phyloP scores from a whole-genome alignment of 2,113 vertebrate species.

The Apodemus sylvaticus region DNA sequence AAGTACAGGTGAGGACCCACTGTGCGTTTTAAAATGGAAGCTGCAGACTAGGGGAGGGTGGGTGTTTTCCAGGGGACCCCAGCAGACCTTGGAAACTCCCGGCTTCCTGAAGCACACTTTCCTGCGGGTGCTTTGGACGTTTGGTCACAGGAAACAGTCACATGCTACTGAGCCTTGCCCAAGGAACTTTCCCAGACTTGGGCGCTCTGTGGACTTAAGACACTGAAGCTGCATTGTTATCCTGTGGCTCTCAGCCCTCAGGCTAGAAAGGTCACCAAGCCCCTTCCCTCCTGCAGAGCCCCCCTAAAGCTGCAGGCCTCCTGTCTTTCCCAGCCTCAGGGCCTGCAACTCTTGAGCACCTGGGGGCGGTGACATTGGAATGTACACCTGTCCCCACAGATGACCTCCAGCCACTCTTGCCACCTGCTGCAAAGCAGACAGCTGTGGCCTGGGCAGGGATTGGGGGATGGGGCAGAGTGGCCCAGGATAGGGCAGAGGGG shows the following conservation, averaged over 20 bases:
- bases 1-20: background rate
- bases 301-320: background rate
- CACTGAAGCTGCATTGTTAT: background rate
- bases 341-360: background rate
- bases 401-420: background rate
- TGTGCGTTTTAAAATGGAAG: background rate
- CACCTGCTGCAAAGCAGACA: background rate
- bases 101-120: accelerated
- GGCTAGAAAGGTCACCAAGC: background rate
- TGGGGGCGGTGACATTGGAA: background rate
- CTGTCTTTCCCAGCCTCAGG: background rate
- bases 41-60: too few species aligned
- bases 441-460: background rate
- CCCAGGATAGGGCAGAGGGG: background rate
- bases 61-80: background rate
- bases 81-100: background rate
- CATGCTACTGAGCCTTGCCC: accelerated
- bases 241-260: background rate
- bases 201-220: background rate
- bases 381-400: background rate
- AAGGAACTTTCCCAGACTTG: background rate
- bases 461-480: background rate
- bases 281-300: accelerated
- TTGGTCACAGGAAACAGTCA: background rate
- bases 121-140: accelerated